Percentiles rank a stretch among this genome's conserved stretches.
phyloP scores from a whole-genome alignment of 2,113 vertebrate genomes.

The Emydura subglobosa region DNA sequence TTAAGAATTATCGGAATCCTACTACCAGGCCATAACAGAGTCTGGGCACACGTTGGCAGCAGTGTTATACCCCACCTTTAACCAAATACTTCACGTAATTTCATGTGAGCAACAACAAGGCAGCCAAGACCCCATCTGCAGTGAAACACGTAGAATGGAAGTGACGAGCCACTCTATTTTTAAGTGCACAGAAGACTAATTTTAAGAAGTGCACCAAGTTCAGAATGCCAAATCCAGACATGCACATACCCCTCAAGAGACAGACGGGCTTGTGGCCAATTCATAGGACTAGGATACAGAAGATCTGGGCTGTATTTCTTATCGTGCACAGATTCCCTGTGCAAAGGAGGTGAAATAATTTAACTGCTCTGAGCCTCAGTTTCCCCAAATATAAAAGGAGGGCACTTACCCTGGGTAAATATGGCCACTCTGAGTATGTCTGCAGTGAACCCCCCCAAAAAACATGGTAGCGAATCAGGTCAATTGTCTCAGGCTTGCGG shows the following conservation, averaged over 20 bases:
- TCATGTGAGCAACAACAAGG: not conserved
- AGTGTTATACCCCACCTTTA: not conserved
- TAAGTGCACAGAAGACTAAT: not conserved
- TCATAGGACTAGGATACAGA: not conserved
- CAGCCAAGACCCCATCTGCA: not conserved
- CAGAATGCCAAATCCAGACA: not conserved
- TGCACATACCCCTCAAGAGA: not conserved
- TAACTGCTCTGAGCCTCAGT: not conserved
- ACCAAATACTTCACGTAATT: not conserved
- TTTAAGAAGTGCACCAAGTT: not conserved
- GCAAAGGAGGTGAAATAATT: conserved; percentile 32
- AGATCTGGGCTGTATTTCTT: not conserved
- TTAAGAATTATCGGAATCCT: conserved; percentile 53
- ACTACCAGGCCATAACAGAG: conserved; percentile 24
- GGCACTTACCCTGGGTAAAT: accelerated
- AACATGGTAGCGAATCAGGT: too few relatives aligned
- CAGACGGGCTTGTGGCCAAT: not conserved
- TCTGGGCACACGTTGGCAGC: conserved; percentile 35
- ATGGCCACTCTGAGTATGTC: not conserved
- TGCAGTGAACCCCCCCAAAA: too few relatives aligned
- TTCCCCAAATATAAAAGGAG: conserved; percentile 18
- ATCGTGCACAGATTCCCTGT: not conserved
- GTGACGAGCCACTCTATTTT: not conserved
- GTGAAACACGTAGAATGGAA: not conserved
- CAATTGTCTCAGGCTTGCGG: too few relatives aligned